These are phyloP conservation scores for Poeciliopsis prolifica DNA, from an alignment of 2,113 vertebrate genomes.

Conservation along the genomic window DNA sequence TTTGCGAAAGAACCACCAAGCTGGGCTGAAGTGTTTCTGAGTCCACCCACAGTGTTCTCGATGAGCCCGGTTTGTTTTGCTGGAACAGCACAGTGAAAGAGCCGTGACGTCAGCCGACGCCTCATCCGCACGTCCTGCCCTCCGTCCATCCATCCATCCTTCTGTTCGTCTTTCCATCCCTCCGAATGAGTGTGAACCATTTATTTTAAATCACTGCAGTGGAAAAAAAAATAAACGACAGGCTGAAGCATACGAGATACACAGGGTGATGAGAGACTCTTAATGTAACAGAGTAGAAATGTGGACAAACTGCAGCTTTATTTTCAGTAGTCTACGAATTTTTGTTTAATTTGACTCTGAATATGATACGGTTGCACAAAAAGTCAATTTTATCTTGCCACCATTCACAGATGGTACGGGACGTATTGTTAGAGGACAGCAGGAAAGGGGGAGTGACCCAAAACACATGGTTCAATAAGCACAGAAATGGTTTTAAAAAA, in stretches of 20 bases:
- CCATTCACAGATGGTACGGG: neutral
- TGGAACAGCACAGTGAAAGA: slow-evolving; percentile 44
- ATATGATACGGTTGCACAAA: too few species aligned
- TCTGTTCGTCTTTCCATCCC: slow-evolving; percentile 16
- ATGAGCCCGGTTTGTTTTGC: slow-evolving; percentile 37
- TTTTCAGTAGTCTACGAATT: too few species aligned
- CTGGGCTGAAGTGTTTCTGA: slow-evolving; percentile 49
- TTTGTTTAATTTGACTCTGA: too few species aligned
- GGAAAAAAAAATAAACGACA: slow-evolving; percentile 2
- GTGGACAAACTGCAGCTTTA: neutral
- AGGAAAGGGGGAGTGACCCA: neutral
- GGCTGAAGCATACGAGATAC: slow-evolving; percentile 9
- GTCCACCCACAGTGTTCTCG: slow-evolving; percentile 56
- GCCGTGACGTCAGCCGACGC: slow-evolving; percentile 24
- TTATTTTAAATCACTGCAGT: slow-evolving; percentile 23
- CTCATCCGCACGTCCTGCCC: slow-evolving; percentile 17
- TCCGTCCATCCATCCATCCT: slow-evolving; percentile 19
- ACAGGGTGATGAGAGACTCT: neutral
- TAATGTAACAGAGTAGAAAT: neutral
- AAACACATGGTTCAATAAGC: neutral
- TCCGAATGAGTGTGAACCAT: slow-evolving; percentile 38
- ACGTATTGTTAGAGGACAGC: neutral
- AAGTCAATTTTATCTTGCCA: neutral
- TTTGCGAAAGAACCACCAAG: slow-evolving; percentile 39
- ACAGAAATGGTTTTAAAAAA: neutral